Conservation (phyloP, 2,113 vertebrate genomes). For the Salvator merianae region DNA sequence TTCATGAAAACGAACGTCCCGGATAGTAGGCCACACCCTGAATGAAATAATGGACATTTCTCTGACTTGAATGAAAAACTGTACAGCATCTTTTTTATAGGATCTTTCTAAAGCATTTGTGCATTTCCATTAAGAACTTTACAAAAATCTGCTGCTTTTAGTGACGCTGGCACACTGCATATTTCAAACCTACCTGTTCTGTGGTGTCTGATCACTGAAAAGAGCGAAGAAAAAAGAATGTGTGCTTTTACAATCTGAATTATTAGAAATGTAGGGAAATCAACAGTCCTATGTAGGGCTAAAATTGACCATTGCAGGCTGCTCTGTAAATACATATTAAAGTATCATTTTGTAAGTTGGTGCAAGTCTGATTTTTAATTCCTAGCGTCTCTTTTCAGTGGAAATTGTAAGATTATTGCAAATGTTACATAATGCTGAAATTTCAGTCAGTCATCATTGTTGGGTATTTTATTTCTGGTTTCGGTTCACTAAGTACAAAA, state of each 20-base stretch:
- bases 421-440: too few relatives aligned
- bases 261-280: slow-evolving; percentile 44
- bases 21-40: background rate
- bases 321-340: slow-evolving; percentile 54
- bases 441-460: background rate
- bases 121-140: slow-evolving; percentile 9
- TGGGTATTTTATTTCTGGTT: background rate
- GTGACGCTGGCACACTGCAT: slow-evolving; percentile 40
- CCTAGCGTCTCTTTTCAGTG: slow-evolving; percentile 53
- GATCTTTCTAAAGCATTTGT: background rate
- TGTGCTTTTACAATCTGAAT: slow-evolving; percentile 40
- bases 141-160: slow-evolving; percentile 42
- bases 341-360: slow-evolving; percentile 56
- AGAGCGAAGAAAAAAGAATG: slow-evolving; percentile 6
- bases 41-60: slow-evolving; percentile 24
- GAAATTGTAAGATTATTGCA: background rate
- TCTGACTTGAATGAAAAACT: slow-evolving; percentile 1
- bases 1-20: background rate
- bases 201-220: slow-evolving; percentile 47
- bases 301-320: slow-evolving; percentile 39
- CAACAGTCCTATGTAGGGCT: background rate
- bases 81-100: background rate
- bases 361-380: slow-evolving; percentile 63
- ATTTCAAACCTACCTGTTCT: slow-evolving; percentile 51
- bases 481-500: too few relatives aligned